Base-by-base conservation (phyloP, 2,888 invertebrate genomes). In the Papilio protenor region DNA sequence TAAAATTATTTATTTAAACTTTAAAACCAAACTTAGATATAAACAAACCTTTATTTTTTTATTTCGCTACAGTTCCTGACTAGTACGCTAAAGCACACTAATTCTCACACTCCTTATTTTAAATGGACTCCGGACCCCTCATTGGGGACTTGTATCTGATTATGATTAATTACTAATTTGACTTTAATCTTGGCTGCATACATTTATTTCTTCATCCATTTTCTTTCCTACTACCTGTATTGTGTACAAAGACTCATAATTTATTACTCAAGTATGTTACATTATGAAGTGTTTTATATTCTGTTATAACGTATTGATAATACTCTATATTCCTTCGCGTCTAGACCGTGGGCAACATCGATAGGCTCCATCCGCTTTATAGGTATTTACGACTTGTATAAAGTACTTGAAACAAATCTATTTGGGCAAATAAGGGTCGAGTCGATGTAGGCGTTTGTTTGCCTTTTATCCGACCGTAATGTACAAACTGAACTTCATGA, bases 331-430 rank as follows among this genome's bases (percentile, higher is more conserved):
- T 12, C 21, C 45, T 45, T 69, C 45, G 18, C 5, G 21, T 69
- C 66, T 21, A 69, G 66, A 69, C 21, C 66, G 66, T 69, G 66
- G 66, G 66, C 66, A 69, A 69, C 45, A 12, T 49, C 27, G 23
- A 74, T 74, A 64, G 64, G 47, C 18, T 64, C 33, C n/a, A 45
- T 70, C 45, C 47, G n/a, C 57, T 76, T 76, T 70, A 23, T 76
- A 70, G 23, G 57, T 57, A 57, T 76, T 70, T 59, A 76, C 52
- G 40, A 70, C 11, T 52, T 14, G 52, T 76, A 57, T 45, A 57
- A 69, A 76, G 57, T 27, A 57, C 45, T 76, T 57, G 45, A 57
- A 76, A 70, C 45, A 40, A 69, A 47, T 47, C 75, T 47, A 47
- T 70, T 70, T 59, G 40, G 69, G 45, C 33, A 59, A 55, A 47